These are phyloP conservation scores for Heterocephalus glaber DNA, from an alignment of 2,113 vertebrate species.

Conservation along the genomic window DNA sequence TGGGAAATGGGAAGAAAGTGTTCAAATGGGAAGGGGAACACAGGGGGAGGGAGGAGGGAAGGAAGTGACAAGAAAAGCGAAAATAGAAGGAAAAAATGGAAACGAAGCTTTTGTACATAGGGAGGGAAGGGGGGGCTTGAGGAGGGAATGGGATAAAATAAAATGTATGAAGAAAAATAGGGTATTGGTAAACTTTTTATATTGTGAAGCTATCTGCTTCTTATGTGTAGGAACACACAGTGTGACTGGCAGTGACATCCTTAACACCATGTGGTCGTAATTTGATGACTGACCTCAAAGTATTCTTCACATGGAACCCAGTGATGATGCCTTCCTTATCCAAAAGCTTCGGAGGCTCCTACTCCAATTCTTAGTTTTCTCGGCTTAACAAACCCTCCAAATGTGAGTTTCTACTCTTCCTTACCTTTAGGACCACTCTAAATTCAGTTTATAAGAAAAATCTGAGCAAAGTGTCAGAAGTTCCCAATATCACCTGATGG, in stretches of 20 bases:
- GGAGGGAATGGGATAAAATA: too few relatives aligned
- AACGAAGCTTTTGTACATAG: too few relatives aligned
- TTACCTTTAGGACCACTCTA: background rate
- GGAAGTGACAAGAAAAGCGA: too few relatives aligned
- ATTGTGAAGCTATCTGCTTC: background rate
- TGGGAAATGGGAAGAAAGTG: too few relatives aligned
- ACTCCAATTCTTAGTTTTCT: background rate
- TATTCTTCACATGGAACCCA: background rate
- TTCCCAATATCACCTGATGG: background rate
- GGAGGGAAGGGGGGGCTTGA: too few relatives aligned
- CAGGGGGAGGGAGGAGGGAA: too few relatives aligned
- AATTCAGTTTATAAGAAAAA: background rate
- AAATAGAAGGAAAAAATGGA: too few relatives aligned
- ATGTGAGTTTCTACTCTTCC: background rate
- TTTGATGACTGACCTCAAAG: background rate
- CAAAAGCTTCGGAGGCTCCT: background rate
- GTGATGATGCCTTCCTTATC: background rate
- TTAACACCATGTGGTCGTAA: background rate
- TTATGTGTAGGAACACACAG: background rate
- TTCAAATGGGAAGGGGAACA: too few relatives aligned
- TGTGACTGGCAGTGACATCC: background rate
- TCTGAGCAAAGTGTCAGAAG: background rate
- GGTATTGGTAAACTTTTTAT: too few relatives aligned
- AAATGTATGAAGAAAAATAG: too few relatives aligned
- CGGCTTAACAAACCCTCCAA: background rate